Conservation (phyloP, 1,140 invertebrate species). For the Scaptomyza hsui region DNA sequence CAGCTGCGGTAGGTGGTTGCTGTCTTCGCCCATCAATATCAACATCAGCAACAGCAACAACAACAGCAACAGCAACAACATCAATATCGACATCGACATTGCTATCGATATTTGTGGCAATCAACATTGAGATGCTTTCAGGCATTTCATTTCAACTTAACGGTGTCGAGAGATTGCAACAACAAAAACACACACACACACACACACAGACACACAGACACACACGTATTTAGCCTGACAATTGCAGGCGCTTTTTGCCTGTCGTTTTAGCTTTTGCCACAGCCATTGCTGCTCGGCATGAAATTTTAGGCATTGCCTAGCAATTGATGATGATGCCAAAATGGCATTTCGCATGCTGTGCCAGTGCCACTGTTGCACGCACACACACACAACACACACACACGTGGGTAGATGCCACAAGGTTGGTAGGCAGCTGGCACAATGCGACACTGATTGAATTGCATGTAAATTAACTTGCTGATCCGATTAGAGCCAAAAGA, state of each 20-base stretch:
- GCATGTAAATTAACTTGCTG: conserved; percentile 80
- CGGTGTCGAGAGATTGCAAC: conserved; percentile 13
- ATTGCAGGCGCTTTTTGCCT: conserved; percentile 15
- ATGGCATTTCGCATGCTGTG: conserved; percentile 37
- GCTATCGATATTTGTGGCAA: conserved; percentile 45
- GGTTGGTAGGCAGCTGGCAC: conserved; percentile 34
- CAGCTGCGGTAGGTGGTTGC: neutral
- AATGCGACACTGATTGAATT: conserved; percentile 78
- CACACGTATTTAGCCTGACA: conserved; percentile 1
- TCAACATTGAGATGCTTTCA: conserved; percentile 22
- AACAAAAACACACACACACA: conserved; percentile 1
- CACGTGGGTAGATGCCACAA: neutral
- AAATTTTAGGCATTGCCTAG: conserved; percentile 23
- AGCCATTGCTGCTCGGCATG: conserved; percentile 1
- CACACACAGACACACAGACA: neutral
- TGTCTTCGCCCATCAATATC: conserved; percentile 1
- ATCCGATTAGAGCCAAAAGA: conserved; percentile 66
- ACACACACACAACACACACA: conserved; percentile 17
- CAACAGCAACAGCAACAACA: conserved; percentile 9
- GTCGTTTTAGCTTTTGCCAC: neutral
- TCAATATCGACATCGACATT: conserved; percentile 6
- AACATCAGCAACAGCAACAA: neutral
- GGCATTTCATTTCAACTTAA: conserved; percentile 36
- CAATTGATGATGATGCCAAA: conserved; percentile 31
- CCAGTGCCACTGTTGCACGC: conserved; percentile 57